Percentiles rank a stretch among this genome's conserved stretches.
Conservation (phyloP, 2,113 vertebrate species). For the Tamias sibiricus region DNA sequence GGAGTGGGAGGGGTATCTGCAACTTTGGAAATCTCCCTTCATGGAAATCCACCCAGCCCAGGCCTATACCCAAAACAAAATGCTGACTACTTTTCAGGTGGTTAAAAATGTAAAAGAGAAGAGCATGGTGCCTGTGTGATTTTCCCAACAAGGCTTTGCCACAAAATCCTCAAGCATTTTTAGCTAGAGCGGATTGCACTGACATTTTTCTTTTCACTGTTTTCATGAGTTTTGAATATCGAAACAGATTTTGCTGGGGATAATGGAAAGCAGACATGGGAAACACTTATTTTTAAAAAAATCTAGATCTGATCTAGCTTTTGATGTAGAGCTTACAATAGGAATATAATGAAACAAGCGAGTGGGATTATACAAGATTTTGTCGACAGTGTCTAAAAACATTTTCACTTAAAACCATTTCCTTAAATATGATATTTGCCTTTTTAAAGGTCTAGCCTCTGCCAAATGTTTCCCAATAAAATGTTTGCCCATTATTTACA, state of each 20-base stretch:
- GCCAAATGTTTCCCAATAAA: slow-evolving; percentile 57
- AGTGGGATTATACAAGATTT: slow-evolving; percentile 65
- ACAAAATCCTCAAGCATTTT: slow-evolving; percentile 40
- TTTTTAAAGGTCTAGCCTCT: slow-evolving; percentile 42
- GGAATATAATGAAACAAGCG: slow-evolving; percentile 61
- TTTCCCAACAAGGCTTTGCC: slow-evolving; percentile 45
- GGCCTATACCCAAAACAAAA: not conserved
- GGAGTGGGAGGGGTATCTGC: not conserved
- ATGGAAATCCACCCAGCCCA: slow-evolving; percentile 37
- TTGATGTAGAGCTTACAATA: slow-evolving; percentile 51
- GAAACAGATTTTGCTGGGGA: slow-evolving; percentile 70
- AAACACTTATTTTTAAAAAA: slow-evolving; percentile 48
- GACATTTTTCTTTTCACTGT: slow-evolving; percentile 72
- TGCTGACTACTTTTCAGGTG: slow-evolving; percentile 39
- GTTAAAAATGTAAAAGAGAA: slow-evolving; percentile 59
- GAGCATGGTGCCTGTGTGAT: not conserved
- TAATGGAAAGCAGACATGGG: slow-evolving; percentile 72
- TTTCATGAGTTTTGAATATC: slow-evolving; percentile 76
- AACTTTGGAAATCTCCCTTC: not conserved
- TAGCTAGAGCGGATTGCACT: slow-evolving; percentile 53
- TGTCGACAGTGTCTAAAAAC: slow-evolving; percentile 45
- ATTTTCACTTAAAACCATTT: slow-evolving; percentile 62
- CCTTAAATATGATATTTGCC: slow-evolving; percentile 46
- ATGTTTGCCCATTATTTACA: slow-evolving; percentile 48
- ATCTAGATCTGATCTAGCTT: slow-evolving; percentile 58